phyloP scores from a whole-genome alignment of 2,888 invertebrate species.

The Petrolisthes cinctipes region DNA sequence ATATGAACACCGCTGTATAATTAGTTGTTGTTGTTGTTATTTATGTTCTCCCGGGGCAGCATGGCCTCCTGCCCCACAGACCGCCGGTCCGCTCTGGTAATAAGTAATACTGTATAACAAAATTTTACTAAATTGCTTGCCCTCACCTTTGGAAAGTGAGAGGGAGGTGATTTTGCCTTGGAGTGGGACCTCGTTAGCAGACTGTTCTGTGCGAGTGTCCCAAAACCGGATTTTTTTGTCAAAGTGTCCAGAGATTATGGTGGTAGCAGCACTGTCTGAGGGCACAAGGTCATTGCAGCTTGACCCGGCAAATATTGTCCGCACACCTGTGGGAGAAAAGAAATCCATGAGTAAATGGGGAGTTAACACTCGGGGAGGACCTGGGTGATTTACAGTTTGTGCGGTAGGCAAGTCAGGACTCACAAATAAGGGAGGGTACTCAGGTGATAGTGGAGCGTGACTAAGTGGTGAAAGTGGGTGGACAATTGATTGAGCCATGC shows the following conservation, averaged over 20 bases:
- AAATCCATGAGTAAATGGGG: neutral
- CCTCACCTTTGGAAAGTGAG: slow-evolving; percentile 51
- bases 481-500: no score
- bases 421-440: no score
- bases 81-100: neutral
- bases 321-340: slow-evolving; percentile 72
- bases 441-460: no score
- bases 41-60: neutral
- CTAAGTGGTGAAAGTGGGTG: no score
- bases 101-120: neutral
- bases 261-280: slow-evolving; percentile 83
- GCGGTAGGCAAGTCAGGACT: no score
- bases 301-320: slow-evolving; percentile 95
- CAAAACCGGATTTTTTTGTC: slow-evolving; percentile 96
- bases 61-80: neutral
- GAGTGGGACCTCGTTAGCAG: slow-evolving; percentile 53
- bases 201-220: slow-evolving; percentile 80
- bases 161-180: slow-evolving; percentile 62
- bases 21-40: neutral
- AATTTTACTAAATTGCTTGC: neutral
- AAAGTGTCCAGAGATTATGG: slow-evolving; percentile 97
- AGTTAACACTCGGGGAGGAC: no score
- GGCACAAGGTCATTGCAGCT: slow-evolving; percentile 97
- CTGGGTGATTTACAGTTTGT: no score
- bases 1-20: neutral